These are phyloP conservation scores for Plutomurus gul DNA, from an alignment of 1,140 invertebrate species.

Conservation along the genomic window DNA sequence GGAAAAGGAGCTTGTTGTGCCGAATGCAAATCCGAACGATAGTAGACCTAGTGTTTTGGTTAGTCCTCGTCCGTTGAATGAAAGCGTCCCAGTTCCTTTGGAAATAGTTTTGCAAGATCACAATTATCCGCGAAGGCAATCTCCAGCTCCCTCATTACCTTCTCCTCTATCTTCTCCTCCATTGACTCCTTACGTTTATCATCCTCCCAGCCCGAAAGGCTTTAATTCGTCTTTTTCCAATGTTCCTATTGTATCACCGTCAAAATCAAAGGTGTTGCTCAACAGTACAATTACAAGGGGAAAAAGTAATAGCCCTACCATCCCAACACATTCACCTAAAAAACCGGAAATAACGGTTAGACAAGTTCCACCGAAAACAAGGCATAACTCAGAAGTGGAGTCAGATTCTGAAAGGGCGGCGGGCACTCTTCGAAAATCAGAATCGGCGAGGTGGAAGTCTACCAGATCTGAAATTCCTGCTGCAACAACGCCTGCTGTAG, in stretches of 20 bases:
- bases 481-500: background rate
- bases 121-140: conserved; percentile 64
- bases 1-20: background rate
- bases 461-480: background rate
- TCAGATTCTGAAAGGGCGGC: background rate
- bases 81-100: conserved; percentile 56
- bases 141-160: conserved; percentile 60
- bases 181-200: conserved; percentile 29
- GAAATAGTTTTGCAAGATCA: conserved; percentile 78
- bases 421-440: background rate
- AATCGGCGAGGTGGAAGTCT: background rate
- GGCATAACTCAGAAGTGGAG: background rate
- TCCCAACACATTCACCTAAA: background rate
- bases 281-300: conserved; percentile 8
- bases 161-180: conserved; percentile 62
- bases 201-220: conserved; percentile 26
- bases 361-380: background rate
- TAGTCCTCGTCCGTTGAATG: background rate
- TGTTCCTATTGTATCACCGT: background rate
- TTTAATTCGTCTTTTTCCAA: background rate
- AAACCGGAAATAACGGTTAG: background rate
- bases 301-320: background rate
- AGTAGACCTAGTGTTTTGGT: conserved; percentile 19
- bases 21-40: background rate
- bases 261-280: conserved; percentile 17